These are phyloP conservation scores for Therioaphis trifolii DNA, from an alignment of 2,888 invertebrate genomes.

Conservation along the genomic window DNA sequence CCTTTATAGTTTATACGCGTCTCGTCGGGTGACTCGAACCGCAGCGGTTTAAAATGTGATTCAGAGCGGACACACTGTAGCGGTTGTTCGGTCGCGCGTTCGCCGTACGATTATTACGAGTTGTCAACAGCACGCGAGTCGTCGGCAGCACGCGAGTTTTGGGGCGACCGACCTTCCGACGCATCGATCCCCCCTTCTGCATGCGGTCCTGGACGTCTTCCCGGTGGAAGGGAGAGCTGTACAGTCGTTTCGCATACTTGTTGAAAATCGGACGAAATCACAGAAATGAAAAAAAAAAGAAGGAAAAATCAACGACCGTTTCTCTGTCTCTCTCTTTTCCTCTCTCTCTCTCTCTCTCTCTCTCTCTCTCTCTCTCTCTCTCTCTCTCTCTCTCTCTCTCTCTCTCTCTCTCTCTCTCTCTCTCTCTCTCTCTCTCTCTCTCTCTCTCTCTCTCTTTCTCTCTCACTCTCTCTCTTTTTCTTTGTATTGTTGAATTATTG, in stretches of 20 bases:
- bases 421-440: too few relatives aligned
- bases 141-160: constrained; percentile 17
- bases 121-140: constrained; percentile 19
- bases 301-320: too few relatives aligned
- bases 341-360: not conserved
- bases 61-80: not conserved
- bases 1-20: not conserved
- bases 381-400: too few relatives aligned
- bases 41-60: not conserved
- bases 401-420: too few relatives aligned
- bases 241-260: not conserved
- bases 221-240: not conserved
- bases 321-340: not conserved
- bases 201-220: not conserved
- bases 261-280: not conserved
- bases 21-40: not conserved
- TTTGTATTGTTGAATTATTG: too few relatives aligned
- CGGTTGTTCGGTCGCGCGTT: constrained; percentile 47
- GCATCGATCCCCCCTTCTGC: not conserved
- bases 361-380: too few relatives aligned
- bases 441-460: too few relatives aligned
- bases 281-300: too few relatives aligned
- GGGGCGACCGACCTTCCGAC: constrained; percentile 14
- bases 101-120: constrained; percentile 50
- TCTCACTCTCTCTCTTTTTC: too few relatives aligned